Base-by-base conservation (phyloP, 1,140 invertebrate species). In the Diorhabda elongata region DNA sequence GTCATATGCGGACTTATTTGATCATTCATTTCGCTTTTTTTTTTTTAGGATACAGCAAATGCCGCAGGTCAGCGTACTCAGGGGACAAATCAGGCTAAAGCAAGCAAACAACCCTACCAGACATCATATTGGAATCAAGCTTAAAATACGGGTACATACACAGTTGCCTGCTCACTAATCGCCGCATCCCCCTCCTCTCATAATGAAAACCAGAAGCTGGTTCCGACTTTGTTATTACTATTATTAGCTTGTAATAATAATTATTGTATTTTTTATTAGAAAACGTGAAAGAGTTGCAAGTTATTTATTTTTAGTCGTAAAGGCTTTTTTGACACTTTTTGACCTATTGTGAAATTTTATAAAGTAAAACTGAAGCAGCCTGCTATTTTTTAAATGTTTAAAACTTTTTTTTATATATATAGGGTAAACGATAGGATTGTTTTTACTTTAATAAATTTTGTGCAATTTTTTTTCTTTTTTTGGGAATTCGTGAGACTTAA, bases 1-100 rank as follows among this genome's bases (percentile, higher is more conserved):
- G 26, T 26, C 26, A 26, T 26, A 26, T 26, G 26, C 26, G 26
- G 26, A 26, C 1, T 26, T 26, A 26, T 26, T 26, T 26, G 26
- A 26, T 26, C 26, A 26, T 26, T 26, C n/a, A n/a, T 60, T 3
- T 11, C 26, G 42, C 5, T 60, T 60, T 6, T 60, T 64, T 60
- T 64, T 70, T 80, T 80, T 4, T 84, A 90, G 84, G 89, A 91
- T 75, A 87, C 88, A 58, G 82, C 83, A 26, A 89, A 85, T 75
- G 88, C 84, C 77, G 85, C 85, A 67, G 88, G 88, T 42, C 89
- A 90, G 75, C 85, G 89, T 74, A 86, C 88, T 64, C 89, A 88
- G 72, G 83, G 87, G 62, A 87, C 85, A 74, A 88, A 86, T 75
- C 88, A 89, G 78, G 87, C 88, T 61, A 90, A 91, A 79, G 83